Conservation (phyloP, 2,797 vertebrate species). For the Phalanger gymnotis region DNA sequence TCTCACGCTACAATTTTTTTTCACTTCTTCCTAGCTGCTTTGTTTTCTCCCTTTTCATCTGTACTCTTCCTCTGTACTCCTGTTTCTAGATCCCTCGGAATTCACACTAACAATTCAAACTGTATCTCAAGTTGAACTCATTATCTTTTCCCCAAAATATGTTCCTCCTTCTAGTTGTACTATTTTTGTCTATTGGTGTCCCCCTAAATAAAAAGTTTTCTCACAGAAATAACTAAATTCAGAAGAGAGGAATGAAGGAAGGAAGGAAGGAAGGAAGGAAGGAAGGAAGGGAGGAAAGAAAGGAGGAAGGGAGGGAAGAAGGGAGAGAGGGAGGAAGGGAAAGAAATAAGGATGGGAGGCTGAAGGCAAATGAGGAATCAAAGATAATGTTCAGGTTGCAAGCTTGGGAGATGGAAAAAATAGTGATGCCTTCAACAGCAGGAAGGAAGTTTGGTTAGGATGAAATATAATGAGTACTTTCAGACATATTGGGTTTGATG, state of each 20-base stretch:
- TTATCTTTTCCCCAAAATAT: neutral
- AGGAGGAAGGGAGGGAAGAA: too few relatives aligned
- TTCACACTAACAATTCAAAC: neutral
- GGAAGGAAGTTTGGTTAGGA: neutral
- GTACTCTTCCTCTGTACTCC: neutral
- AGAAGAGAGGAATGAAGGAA: too few relatives aligned
- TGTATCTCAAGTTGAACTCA: neutral
- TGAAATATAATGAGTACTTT: neutral
- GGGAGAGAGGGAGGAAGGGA: too few relatives aligned
- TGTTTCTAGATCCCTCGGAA: neutral
- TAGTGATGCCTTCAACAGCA: too few relatives aligned
- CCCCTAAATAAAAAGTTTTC: too few relatives aligned
- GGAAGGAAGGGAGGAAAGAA: too few relatives aligned
- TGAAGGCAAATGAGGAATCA: too few relatives aligned
- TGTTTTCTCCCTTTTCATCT: neutral
- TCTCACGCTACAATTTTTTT: neutral
- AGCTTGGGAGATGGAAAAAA: too few relatives aligned
- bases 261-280: too few relatives aligned
- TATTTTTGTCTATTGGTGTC: neutral
- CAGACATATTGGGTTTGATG: neutral
- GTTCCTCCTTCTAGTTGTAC: neutral
- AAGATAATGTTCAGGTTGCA: too few relatives aligned
- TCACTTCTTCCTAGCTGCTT: neutral
- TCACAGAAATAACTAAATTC: too few relatives aligned
- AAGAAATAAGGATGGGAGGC: too few relatives aligned